Evolutionary conservation across 2,888 invertebrate genomes (phyloP).

Genomic region (Tryphoninae sp.): DNA sequence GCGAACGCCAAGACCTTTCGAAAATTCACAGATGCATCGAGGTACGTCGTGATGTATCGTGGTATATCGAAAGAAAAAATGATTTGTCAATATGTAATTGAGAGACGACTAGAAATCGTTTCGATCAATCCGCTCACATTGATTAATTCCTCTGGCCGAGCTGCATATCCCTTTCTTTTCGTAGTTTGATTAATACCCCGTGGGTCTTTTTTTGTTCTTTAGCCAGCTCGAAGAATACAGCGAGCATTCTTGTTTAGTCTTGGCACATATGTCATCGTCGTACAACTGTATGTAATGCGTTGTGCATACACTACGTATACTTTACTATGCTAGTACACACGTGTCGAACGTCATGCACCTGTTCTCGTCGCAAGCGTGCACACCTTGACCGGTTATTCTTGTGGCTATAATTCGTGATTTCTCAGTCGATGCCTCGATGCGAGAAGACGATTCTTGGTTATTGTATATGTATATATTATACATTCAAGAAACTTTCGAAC

Average conservation of each 20-base stretch:
- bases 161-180: neutral
- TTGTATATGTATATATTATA: slow-evolving; percentile 6
- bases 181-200: neutral
- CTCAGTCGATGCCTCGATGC: slow-evolving; percentile 11
- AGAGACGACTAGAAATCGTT: neutral
- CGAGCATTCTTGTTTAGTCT: neutral
- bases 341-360: slow-evolving; percentile 33
- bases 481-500: slow-evolving; percentile 48
- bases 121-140: neutral
- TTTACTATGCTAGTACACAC: neutral
- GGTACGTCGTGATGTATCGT: neutral
- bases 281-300: neutral
- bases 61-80: slow-evolving; percentile 38
- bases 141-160: slow-evolving; percentile 8
- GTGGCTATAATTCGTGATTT: slow-evolving; percentile 31
- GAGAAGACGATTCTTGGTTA: neutral
- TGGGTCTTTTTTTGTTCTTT: neutral
- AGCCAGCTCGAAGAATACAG: neutral
- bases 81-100: slow-evolving; percentile 24
- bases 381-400: slow-evolving; percentile 48
- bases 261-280: neutral
- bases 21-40: slow-evolving; percentile 27
- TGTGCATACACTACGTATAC: neutral
- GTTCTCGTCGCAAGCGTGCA: slow-evolving; percentile 5
- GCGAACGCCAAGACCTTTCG: slow-evolving; percentile 57